Conservation (phyloP, 2,113 vertebrate genomes). For the Danionella cerebrum region DNA sequence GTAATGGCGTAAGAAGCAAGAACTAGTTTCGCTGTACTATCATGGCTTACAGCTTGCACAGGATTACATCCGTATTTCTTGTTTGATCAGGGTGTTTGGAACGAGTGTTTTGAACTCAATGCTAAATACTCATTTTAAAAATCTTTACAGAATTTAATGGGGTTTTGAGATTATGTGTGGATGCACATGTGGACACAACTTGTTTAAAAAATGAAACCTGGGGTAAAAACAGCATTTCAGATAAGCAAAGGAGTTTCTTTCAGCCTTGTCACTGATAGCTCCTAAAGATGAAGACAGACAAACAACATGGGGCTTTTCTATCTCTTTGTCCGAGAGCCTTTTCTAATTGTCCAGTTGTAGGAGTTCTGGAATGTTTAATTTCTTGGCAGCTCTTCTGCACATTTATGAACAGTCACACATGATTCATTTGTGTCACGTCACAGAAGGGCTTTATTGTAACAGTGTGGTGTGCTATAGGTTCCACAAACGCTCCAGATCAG, state of each 20-base stretch:
- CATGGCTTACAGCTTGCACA: too few relatives aligned
- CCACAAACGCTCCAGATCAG: background rate
- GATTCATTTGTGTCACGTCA: slow-evolving; percentile 22
- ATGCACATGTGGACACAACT: too few relatives aligned
- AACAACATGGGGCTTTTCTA: background rate
- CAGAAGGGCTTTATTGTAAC: slow-evolving; percentile 23
- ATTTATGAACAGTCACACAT: background rate
- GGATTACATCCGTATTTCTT: too few relatives aligned
- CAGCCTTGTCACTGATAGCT: background rate
- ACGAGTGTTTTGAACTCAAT: too few relatives aligned
- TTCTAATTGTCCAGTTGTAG: background rate
- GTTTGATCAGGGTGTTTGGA: too few relatives aligned
- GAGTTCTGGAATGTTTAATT: slow-evolving; percentile 18
- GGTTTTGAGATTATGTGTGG: too few relatives aligned
- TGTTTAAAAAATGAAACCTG: too few relatives aligned
- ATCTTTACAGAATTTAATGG: too few relatives aligned
- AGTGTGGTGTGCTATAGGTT: slow-evolving; percentile 21
- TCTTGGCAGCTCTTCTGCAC: slow-evolving; percentile 25
- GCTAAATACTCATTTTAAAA: too few relatives aligned
- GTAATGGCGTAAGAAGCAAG: too few relatives aligned
- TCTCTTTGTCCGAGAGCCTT: background rate
- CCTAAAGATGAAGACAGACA: background rate
- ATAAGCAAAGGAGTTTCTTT: background rate
- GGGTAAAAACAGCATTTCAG: background rate
- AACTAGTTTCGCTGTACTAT: too few relatives aligned